These are phyloP conservation scores for Drosophila anomelani DNA, from an alignment of 2,888 invertebrate species.

Conservation along the genomic window DNA sequence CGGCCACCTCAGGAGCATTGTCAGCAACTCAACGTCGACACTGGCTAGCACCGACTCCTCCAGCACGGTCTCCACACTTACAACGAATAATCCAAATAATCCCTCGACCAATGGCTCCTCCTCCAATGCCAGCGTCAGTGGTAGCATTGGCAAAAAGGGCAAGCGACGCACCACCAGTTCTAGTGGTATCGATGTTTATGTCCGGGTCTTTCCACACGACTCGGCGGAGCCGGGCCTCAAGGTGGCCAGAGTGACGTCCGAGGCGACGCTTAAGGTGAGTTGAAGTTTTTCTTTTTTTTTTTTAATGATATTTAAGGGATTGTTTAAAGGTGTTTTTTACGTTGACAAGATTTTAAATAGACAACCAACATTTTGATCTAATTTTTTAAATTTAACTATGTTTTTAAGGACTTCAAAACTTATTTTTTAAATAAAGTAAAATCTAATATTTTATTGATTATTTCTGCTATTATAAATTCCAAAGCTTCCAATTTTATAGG, in stretches of 20 bases:
- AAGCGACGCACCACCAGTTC: conserved; percentile 31
- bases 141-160: conserved; percentile 11
- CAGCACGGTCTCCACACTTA: conserved; percentile 56
- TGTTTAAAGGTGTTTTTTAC: neutral
- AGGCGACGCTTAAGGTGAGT: conserved; percentile 87
- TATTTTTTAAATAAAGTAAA: too few species aligned
- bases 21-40: conserved; percentile 72
- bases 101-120: conserved; percentile 4
- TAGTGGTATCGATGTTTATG: conserved; percentile 66
- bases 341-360: neutral
- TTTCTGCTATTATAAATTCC: too few species aligned
- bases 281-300: neutral
- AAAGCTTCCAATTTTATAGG: too few species aligned
- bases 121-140: conserved; percentile 33
- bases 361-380: neutral
- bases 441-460: too few species aligned
- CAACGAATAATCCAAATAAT: conserved; percentile 40
- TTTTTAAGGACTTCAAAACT: too few species aligned
- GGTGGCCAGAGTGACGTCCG: conserved; percentile 84
- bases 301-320: neutral
- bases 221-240: conserved; percentile 87
- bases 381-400: too few species aligned
- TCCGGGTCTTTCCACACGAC: conserved; percentile 77
- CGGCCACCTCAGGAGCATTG: conserved; percentile 30
- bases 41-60: conserved; percentile 74